Base-by-base conservation (phyloP, 2,113 vertebrate species). In the Prietella phreatophila region DNA sequence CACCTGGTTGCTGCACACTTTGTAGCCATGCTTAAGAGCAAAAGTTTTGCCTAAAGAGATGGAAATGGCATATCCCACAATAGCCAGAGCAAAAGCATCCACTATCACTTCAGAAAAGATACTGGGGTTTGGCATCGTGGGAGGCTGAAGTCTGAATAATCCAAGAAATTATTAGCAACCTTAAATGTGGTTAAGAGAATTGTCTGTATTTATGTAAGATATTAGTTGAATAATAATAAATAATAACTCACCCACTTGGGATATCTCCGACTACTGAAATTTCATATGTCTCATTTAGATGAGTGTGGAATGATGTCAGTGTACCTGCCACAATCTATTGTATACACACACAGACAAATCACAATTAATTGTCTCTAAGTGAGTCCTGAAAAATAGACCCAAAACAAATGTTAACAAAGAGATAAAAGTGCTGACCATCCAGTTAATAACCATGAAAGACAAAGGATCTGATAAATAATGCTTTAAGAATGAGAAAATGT, bases 21-120 rank as follows among this genome's bases (percentile, higher is more conserved):
- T 97, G 95, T 99, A 99, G 88, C 97, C 97, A 0, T 99, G 97
- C 92, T 97, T 98, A 84, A 99, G 92, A 63, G 97, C 97, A 92
- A 99, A 99, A 85, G 97, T 99, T 96, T 99, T 99, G 76, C 97
- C 98, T 30, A 99, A 93, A 0, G 98, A 99, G 92, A 99, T 96
- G 89, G 96, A 97, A 84, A 99, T 96, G 91, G 97, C 98, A 0
- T 98, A 99, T 79, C 97, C 97, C 39, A 99, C 98, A 69, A 99
- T 95, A 0, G 98, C 97, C 4, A 99, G 93, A 84, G 98, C 96
- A 42, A 99, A 98, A 61, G 98, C 97, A 1, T 98, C 97, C 53
- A 97, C 96, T 0, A 93, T 91, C 5, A 99, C 95, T 7, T 93
- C 91, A 76, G 92, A 79, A 25, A 99, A 97, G 83, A 97, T 85